These are phyloP conservation scores for Sibirionetta formosa DNA, from an alignment of 2,797 vertebrate genomes.

Conservation along the genomic window DNA sequence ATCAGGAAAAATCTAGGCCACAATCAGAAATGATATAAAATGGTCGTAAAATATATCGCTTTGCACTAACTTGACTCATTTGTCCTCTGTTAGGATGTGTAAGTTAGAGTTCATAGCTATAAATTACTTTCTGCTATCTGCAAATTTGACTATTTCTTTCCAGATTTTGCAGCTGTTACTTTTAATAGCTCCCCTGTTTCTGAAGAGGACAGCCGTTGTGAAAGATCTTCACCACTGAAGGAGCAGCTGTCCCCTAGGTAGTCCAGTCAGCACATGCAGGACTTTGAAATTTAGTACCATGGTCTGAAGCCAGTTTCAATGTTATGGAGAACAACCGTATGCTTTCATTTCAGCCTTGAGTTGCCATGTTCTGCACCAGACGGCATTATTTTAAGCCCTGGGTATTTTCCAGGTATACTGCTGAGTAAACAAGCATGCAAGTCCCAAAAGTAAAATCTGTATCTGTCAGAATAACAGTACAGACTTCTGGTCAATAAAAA, in stretches of 20 bases:
- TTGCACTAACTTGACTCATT: neutral
- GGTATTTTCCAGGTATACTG: neutral
- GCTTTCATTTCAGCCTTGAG: neutral
- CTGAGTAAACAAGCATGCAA: neutral
- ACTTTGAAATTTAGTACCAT: neutral
- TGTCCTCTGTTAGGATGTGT: neutral
- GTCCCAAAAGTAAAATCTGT: neutral
- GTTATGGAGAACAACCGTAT: neutral
- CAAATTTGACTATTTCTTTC: neutral
- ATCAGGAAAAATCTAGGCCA: neutral
- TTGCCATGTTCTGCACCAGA: neutral
- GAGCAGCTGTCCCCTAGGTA: neutral
- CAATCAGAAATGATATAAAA: neutral
- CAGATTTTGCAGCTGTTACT: neutral
- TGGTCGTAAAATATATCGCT: neutral
- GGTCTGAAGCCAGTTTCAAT: neutral
- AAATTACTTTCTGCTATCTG: neutral
- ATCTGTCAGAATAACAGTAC: neutral
- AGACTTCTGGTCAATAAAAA: neutral
- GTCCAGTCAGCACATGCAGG: neutral
- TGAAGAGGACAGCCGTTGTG: neutral
- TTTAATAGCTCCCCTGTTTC: neutral
- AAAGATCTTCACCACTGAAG: neutral
- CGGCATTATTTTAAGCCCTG: neutral
- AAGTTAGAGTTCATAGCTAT: neutral